These are phyloP conservation scores for Triplophysa yarkandensis DNA, from an alignment of 2,797 vertebrate species.

Conservation along the genomic window DNA sequence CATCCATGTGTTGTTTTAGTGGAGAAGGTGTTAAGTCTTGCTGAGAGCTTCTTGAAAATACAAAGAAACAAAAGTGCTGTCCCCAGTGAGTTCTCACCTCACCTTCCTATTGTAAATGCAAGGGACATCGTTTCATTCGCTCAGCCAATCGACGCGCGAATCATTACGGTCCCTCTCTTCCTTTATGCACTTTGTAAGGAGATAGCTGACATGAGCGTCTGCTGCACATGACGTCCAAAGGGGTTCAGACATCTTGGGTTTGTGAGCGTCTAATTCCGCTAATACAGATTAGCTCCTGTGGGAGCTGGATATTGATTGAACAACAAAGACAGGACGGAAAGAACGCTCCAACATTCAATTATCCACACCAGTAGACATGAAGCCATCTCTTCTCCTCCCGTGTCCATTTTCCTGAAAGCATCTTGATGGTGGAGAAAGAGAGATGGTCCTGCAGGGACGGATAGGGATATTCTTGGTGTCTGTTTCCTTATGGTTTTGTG, in stretches of 20 bases:
- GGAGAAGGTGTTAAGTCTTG: not conserved
- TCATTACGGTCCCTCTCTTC: conserved; percentile 27
- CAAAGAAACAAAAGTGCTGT: conserved; percentile 24
- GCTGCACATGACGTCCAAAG: conserved; percentile 47
- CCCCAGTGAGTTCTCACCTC: conserved; percentile 8
- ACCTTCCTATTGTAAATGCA: conserved; percentile 34
- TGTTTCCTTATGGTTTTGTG: conserved; percentile 38
- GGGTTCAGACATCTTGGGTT: conserved; percentile 74
- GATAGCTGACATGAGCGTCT: conserved; percentile 54
- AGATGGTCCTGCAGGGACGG: not conserved
- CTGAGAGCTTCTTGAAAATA: not conserved
- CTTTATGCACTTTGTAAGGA: conserved; percentile 45
- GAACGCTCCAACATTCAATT: conserved; percentile 80
- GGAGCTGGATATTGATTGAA: conserved; percentile 77
- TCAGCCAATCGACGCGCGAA: conserved; percentile 33
- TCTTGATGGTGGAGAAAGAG: conserved; percentile 48
- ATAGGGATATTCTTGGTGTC: conserved; percentile 40
- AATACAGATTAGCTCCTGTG: conserved; percentile 82
- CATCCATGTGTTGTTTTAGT: not conserved
- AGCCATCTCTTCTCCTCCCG: conserved; percentile 63
- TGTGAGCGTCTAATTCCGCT: conserved; percentile 78
- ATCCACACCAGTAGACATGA: conserved; percentile 80
- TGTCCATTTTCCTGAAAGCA: conserved; percentile 63
- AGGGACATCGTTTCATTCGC: conserved; percentile 36
- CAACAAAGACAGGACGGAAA: conserved; percentile 75